Evolutionary conservation across 2,888 invertebrate genomes (phyloP), one percentile per base, ranked within the genome.

Genomic region (Embidobia sp.): DNA sequence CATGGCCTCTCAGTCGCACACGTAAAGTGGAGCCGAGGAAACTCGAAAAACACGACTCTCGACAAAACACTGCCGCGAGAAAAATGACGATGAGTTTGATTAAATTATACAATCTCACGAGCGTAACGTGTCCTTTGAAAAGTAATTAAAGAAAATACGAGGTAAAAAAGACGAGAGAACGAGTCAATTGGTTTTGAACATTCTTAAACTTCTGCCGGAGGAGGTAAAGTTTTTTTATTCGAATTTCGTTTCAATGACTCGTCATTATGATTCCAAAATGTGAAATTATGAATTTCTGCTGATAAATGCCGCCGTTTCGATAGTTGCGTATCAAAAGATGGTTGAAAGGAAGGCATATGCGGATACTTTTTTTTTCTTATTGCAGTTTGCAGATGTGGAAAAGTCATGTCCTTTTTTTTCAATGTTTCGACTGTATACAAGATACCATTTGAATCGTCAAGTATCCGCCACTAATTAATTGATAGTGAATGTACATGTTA

Each of bases 1-100:
- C n/a, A n/a, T n/a, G n/a, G n/a, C n/a, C n/a, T 63, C 40, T 42
- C 72, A 64, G 57, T 57, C 40, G 61, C 42, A 53, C 70, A 63
- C 63, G 61, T 64, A 76, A 72, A 67, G 67, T 76, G 63, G 53
- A 78, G 67, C 46, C 40, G 59, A 57, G 69, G 35, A 76, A 76
- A 76, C 67, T 79, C 59, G 59, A 76, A 76, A 76, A 79, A 69
- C 78, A 76, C 66, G 61, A 70, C 53, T 69, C 72, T 48, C 46
- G 44, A 66, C 69, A 64, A 76, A 77, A 69, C 59, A 59, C 48
- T 42, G 40, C 66, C 53, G 33, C 19, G 55, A 46, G 51, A 69
- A 69, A 77, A 66, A 70, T 63, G 48, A 70, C 33, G 64, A 76
- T 70, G 57, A 76, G 59, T 66, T 77, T 59, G 46, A 72, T 66